Percentiles rank a stretch among this genome's conserved stretches.
phyloP scores from a whole-genome alignment of 2,797 vertebrate genomes.

The Huso huso region DNA sequence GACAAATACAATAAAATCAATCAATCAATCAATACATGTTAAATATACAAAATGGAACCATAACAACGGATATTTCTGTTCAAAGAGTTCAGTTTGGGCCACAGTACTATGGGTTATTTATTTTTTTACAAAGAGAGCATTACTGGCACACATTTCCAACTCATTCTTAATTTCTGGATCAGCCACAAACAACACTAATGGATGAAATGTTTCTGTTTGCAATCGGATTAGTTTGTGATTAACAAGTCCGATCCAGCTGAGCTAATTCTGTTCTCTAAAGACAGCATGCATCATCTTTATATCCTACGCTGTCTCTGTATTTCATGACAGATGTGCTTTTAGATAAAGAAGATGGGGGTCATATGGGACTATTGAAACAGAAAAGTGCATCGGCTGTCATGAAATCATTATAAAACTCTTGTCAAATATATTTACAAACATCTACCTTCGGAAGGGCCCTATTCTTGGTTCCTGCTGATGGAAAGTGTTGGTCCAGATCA shows the following conservation, averaged over 20 bases:
- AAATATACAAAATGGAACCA: no score
- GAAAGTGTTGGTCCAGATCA: constrained; percentile 5
- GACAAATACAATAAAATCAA: no score
- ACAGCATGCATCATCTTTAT: not conserved
- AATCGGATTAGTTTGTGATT: not conserved
- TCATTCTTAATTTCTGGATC: no score
- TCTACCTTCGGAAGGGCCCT: constrained; percentile 11
- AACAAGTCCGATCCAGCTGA: not conserved
- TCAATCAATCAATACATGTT: no score
- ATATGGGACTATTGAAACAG: constrained; percentile 16
- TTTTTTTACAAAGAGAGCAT: no score
- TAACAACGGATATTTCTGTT: no score
- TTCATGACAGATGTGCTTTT: constrained; percentile 5
- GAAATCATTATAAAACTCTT: constrained; percentile 11
- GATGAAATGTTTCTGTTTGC: no score
- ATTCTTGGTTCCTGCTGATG: constrained; percentile 14
- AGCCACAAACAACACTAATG: no score
- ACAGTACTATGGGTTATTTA: no score
- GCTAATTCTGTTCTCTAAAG: not conserved
- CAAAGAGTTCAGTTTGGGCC: no score
- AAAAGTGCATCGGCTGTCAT: constrained; percentile 16
- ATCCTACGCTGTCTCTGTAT: not conserved
- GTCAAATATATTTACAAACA: constrained; percentile 12
- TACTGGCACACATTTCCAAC: no score
- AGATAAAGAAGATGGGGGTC: constrained; percentile 28